Evolutionary conservation across 2,888 invertebrate genomes (phyloP).

Genomic region (Limnephilus rhombicus): DNA sequence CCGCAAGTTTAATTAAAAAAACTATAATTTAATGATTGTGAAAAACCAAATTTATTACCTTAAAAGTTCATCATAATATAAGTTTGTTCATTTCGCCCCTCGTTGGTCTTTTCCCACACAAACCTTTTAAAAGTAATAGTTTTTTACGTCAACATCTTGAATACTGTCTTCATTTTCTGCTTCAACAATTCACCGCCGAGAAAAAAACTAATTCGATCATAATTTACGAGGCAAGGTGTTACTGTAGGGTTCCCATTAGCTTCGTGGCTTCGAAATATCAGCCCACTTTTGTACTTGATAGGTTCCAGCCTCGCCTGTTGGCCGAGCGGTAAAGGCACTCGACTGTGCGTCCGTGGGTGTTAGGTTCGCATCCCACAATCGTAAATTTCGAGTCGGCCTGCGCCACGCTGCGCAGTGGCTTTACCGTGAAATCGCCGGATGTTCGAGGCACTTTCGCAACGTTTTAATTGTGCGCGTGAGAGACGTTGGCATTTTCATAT

Average conservation of each 20-base stretch:
- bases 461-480: constrained; percentile 17
- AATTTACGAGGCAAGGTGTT: not conserved
- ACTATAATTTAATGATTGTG: not conserved
- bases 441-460: constrained; percentile 33
- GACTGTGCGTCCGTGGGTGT: constrained; percentile 57
- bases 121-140: not conserved
- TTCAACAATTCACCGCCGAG: not conserved
- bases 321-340: constrained; percentile 26
- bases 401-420: constrained; percentile 27
- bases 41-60: not conserved
- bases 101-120: not conserved
- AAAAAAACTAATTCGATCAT: not conserved
- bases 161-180: not conserved
- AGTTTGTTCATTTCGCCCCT: not conserved
- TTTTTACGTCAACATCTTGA: not conserved
- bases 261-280: not conserved
- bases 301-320: constrained; percentile 3
- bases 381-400: constrained; percentile 19
- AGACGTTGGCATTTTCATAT: not conserved
- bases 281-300: constrained; percentile 9
- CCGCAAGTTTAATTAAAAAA: not conserved
- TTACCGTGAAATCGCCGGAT: constrained; percentile 46
- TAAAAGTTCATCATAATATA: not conserved
- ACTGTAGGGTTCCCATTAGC: not conserved
- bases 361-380: constrained; percentile 61